Evolutionary conservation across 2,797 vertebrate genomes (phyloP).

Genomic region (Karalla daura): DNA sequence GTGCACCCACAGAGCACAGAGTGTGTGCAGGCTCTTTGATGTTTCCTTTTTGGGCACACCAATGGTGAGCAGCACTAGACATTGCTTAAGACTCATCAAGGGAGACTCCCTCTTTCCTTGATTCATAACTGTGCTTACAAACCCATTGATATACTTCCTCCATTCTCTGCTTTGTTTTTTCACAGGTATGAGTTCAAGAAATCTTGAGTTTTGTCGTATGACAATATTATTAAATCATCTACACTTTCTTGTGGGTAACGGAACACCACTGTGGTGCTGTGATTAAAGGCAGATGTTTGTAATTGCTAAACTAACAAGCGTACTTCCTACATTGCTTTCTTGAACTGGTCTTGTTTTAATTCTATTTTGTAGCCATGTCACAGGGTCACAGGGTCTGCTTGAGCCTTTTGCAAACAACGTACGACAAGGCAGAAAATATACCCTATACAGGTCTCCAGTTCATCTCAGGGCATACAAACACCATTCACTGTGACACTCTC

Average conservation of each 20-base stretch:
- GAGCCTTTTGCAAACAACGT: too few relatives aligned
- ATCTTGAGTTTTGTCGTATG: not conserved
- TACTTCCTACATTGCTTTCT: too few relatives aligned
- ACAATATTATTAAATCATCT: not conserved
- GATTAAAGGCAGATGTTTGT: slow-evolving; percentile 1
- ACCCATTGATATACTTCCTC: slow-evolving; percentile 4
- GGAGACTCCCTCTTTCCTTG: slow-evolving; percentile 16
- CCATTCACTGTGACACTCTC: too few relatives aligned
- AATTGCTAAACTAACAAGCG: not conserved
- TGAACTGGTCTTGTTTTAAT: too few relatives aligned
- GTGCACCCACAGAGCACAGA: slow-evolving; percentile 34
- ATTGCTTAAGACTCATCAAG: slow-evolving; percentile 41
- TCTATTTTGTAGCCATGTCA: too few relatives aligned
- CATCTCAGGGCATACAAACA: too few relatives aligned
- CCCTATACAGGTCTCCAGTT: too few relatives aligned
- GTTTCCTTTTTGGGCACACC: slow-evolving; percentile 50
- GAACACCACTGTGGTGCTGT: not conserved
- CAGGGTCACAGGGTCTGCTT: too few relatives aligned
- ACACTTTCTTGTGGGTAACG: not conserved
- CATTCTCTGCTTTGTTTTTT: not conserved
- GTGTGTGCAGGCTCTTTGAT: slow-evolving; percentile 58
- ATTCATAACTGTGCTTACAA: too few relatives aligned
- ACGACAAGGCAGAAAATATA: too few relatives aligned
- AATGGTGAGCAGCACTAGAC: slow-evolving; percentile 19
- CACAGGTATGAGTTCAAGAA: not conserved